Conservation (phyloP, 2,888 invertebrate genomes). For the Drosophila ezoana region DNA sequence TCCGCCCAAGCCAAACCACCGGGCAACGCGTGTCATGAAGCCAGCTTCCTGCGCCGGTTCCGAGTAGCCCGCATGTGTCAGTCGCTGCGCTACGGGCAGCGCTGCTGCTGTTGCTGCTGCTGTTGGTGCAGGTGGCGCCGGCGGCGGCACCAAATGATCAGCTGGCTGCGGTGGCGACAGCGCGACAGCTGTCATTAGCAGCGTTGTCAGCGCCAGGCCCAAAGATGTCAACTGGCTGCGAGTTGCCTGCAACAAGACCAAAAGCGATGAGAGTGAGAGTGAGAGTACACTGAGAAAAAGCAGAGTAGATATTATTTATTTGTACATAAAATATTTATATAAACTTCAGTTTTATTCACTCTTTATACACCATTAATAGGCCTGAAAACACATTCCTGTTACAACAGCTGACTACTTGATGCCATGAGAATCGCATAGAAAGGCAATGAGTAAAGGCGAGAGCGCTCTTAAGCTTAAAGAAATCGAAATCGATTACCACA, state of each 20-base stretch:
- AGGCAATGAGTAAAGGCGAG: not conserved
- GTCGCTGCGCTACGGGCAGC: conserved; percentile 43
- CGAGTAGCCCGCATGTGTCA: conserved; percentile 44
- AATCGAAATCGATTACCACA: no score
- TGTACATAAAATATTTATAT: no score
- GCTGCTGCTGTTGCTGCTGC: conserved; percentile 51
- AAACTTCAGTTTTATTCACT: no score
- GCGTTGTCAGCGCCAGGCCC: conserved; percentile 27
- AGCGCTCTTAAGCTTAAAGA: no score
- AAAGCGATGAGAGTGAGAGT: conserved; percentile 28
- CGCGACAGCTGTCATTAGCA: conserved; percentile 24
- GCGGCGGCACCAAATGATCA: conserved; percentile 83
- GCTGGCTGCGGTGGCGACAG: conserved; percentile 65
- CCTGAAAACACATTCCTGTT: no score
- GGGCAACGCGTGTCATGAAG: conserved; percentile 84
- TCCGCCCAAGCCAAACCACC: conserved; percentile 84
- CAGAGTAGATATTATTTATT: no score
- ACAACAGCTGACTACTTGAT: not conserved
- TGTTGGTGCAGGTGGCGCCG: conserved; percentile 45
- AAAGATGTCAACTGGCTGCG: conserved; percentile 43
- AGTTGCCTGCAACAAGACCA: conserved; percentile 36
- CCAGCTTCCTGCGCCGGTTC: conserved; percentile 51
- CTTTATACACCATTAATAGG: no score
- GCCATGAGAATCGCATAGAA: not conserved
- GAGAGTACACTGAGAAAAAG: conserved; percentile 8